phyloP scores from a whole-genome alignment of 2,113 vertebrate species.

The Burhinus oedicnemus region DNA sequence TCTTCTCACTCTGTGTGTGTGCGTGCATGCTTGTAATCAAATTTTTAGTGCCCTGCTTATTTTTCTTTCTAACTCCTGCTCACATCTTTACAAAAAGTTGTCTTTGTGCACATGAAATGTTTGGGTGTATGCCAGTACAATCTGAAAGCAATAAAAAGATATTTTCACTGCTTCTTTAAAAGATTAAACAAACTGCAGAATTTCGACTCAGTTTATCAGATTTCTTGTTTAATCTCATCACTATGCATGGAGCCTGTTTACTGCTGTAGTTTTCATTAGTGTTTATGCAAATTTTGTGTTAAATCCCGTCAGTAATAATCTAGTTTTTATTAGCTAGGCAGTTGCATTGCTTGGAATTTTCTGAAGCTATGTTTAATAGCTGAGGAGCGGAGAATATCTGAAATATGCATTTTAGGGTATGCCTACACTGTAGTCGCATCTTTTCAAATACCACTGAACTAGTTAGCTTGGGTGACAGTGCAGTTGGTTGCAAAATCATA shows the following conservation, averaged over 20 bases:
- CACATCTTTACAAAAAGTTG: not conserved
- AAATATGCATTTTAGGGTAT: not conserved
- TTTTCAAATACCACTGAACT: not conserved
- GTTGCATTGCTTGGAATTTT: not conserved
- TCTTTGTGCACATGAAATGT: not conserved
- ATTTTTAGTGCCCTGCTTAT: not conserved
- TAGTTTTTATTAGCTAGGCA: not conserved
- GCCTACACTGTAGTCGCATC: not conserved
- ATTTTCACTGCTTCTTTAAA: not conserved
- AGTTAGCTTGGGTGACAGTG: not conserved
- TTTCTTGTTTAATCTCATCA: slow-evolving; percentile 35
- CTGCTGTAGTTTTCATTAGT: not conserved
- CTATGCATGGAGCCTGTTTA: not conserved
- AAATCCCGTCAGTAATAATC: slow-evolving; percentile 9
- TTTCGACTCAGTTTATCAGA: not conserved
- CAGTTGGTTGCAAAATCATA: not conserved
- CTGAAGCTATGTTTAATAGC: not conserved
- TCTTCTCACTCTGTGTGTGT: not conserved
- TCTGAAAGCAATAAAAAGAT: not conserved
- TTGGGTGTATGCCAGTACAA: not conserved
- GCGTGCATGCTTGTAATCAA: not conserved
- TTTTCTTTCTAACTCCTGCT: not conserved
- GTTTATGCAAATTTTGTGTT: slow-evolving; percentile 26
- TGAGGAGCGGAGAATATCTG: not conserved
- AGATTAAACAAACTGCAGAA: not conserved